phyloP scores from a whole-genome alignment of 2,888 invertebrate genomes.

The Acanthosoma haemorrhoidale region DNA sequence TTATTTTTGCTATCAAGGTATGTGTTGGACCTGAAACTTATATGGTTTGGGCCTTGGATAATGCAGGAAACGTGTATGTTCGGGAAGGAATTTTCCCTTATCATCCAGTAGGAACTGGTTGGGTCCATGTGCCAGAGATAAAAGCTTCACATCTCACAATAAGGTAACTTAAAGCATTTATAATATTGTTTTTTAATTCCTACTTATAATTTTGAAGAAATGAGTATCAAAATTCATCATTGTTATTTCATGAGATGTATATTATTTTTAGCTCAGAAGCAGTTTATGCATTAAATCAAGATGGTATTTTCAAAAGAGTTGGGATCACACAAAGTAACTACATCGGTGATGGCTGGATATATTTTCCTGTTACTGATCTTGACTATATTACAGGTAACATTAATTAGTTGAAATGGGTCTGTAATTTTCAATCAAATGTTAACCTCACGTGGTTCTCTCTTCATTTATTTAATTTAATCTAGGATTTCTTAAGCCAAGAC shows the following conservation, averaged over 20 bases:
- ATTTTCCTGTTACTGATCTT: conserved; percentile 44
- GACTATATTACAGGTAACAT: conserved; percentile 44
- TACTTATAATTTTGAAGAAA: background rate
- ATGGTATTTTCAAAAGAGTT: conserved; percentile 48
- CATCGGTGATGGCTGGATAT: conserved; percentile 50
- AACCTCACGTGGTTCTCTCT: too few species aligned
- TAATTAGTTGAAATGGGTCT: background rate
- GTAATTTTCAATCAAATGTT: too few species aligned
- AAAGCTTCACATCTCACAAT: conserved; percentile 48
- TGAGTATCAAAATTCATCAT: background rate
- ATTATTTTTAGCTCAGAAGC: conserved; percentile 45
- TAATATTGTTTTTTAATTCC: background rate
- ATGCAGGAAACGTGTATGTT: conserved; percentile 48
- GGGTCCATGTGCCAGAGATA: conserved; percentile 51
- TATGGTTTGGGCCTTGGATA: conserved; percentile 52
- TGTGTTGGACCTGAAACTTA: conserved; percentile 46
- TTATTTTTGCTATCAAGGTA: conserved; percentile 44
- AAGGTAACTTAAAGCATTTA: conserved; percentile 42
- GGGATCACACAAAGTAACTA: conserved; percentile 49
- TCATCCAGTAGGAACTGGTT: conserved; percentile 50
- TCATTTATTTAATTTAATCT: too few species aligned
- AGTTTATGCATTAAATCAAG: conserved; percentile 49
- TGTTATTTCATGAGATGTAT: background rate
- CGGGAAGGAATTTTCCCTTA: conserved; percentile 49
- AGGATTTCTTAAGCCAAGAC: too few species aligned